These are phyloP conservation scores for Lasioglossum vierecki DNA, from an alignment of 2,888 invertebrate genomes.

Conservation along the genomic window DNA sequence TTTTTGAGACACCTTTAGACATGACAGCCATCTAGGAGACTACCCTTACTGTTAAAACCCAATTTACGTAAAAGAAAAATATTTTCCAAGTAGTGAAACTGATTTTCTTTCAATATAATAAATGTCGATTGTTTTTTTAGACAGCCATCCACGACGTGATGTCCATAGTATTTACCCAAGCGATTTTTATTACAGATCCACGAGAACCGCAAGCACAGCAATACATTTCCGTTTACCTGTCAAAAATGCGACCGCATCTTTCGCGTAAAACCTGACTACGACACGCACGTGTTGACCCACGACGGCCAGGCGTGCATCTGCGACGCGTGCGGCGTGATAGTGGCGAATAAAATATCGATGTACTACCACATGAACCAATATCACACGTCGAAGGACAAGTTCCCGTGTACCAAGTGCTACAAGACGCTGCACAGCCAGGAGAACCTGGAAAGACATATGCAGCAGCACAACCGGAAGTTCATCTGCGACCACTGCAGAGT, in stretches of 20 bases:
- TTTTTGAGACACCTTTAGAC: not conserved
- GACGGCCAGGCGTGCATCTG: conserved; percentile 69
- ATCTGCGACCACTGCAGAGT: conserved; percentile 67
- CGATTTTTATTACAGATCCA: conserved; percentile 58
- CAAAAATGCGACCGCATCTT: conserved; percentile 69
- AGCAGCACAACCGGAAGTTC: conserved; percentile 65
- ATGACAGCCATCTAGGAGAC: not conserved
- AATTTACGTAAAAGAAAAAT: not conserved
- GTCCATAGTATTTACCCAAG: not conserved
- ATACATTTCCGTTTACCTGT: conserved; percentile 56
- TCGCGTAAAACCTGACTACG: conserved; percentile 57
- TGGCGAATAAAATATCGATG: conserved; percentile 47
- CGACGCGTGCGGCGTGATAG: conserved; percentile 51
- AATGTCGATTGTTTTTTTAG: not conserved
- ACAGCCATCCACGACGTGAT: not conserved
- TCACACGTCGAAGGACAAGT: conserved; percentile 51
- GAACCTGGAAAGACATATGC: conserved; percentile 69
- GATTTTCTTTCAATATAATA: not conserved
- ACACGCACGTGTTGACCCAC: conserved; percentile 64
- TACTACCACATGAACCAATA: conserved; percentile 57
- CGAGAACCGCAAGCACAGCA: conserved; percentile 60
- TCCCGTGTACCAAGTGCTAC: conserved; percentile 60
- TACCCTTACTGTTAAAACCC: not conserved
- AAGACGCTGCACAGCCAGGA: conserved; percentile 69
- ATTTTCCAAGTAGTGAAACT: not conserved